phyloP scores from a whole-genome alignment of 2,888 invertebrate species.

The Cerceris ruficornis region DNA sequence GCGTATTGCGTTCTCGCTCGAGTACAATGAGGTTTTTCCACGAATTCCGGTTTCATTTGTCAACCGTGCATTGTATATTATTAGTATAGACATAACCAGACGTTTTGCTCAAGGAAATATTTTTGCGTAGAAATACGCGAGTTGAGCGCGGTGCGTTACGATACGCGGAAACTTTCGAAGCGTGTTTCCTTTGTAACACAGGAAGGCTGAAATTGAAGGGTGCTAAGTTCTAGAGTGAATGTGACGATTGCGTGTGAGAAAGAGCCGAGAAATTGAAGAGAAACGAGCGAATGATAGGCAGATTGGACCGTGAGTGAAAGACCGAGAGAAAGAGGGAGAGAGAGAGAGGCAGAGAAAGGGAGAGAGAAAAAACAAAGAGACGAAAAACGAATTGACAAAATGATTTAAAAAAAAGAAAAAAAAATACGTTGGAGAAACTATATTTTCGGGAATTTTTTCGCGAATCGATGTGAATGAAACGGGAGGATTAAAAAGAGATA shows the following conservation, averaged over 20 bases:
- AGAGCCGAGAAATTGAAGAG: slow-evolving; percentile 33
- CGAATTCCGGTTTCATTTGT: slow-evolving; percentile 43
- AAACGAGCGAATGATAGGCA: neutral
- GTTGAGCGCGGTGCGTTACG: slow-evolving; percentile 54
- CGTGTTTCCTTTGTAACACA: slow-evolving; percentile 71
- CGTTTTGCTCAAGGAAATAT: slow-evolving; percentile 75
- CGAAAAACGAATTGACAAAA: slow-evolving; percentile 44
- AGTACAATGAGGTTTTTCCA: slow-evolving; percentile 26
- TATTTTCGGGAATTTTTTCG: slow-evolving; percentile 72
- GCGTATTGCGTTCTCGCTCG: slow-evolving; percentile 7
- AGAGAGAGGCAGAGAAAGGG: neutral
- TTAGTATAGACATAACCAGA: slow-evolving; percentile 70
- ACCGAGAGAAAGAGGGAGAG: neutral
- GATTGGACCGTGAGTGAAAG: slow-evolving; percentile 23
- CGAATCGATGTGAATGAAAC: slow-evolving; percentile 28
- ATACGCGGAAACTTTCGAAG: slow-evolving; percentile 60
- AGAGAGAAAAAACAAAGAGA: slow-evolving; percentile 24
- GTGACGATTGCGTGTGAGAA: slow-evolving; percentile 46
- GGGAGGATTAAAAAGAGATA: slow-evolving; percentile 8
- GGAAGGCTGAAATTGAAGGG: slow-evolving; percentile 77
- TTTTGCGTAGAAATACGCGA: slow-evolving; percentile 59
- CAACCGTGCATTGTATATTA: slow-evolving; percentile 48
- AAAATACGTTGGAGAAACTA: slow-evolving; percentile 57
- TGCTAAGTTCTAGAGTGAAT: slow-evolving; percentile 72
- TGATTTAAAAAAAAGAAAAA: neutral